phyloP scores from a whole-genome alignment of 2,888 invertebrate species.

The Sminthurides aquaticus region DNA sequence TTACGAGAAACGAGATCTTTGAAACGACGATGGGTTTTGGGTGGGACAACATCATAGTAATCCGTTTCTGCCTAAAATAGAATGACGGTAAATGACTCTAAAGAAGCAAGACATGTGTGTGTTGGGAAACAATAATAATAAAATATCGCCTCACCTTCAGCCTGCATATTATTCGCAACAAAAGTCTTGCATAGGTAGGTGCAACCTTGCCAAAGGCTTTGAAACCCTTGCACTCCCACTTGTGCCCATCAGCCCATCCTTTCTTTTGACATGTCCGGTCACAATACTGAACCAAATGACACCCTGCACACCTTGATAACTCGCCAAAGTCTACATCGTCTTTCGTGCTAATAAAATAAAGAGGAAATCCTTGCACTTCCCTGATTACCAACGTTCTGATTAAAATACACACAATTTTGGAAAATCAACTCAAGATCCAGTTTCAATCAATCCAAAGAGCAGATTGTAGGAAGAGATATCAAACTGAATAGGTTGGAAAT shows the following conservation, averaged over 20 bases:
- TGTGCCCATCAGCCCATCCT: conserved; percentile 69
- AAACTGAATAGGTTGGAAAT: too few relatives aligned
- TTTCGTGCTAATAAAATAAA: conserved; percentile 2
- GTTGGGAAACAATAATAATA: too few relatives aligned
- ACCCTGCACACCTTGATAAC: conserved; percentile 71
- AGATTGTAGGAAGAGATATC: too few relatives aligned
- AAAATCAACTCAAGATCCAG: too few relatives aligned
- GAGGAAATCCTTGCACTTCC: neutral
- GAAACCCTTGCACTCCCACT: conserved; percentile 61
- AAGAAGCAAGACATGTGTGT: too few relatives aligned
- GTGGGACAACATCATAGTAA: conserved; percentile 35
- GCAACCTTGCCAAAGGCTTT: conserved; percentile 52
- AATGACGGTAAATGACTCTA: conserved; percentile 1
- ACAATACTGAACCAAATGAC: conserved; percentile 77
- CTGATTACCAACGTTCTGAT: neutral
- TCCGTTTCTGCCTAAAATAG: conserved; percentile 23
- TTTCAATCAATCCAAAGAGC: too few relatives aligned
- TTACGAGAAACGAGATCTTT: conserved; percentile 86
- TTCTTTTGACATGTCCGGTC: conserved; percentile 69
- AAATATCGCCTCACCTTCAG: too few relatives aligned
- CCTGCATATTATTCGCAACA: conserved; percentile 66
- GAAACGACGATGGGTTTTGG: conserved; percentile 53
- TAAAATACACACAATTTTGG: neutral
- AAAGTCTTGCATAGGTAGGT: conserved; percentile 68
- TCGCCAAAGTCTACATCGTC: conserved; percentile 24